Evolutionary conservation across 2,888 invertebrate species (phyloP).

Genomic region (Eupithecia abbreviata): DNA sequence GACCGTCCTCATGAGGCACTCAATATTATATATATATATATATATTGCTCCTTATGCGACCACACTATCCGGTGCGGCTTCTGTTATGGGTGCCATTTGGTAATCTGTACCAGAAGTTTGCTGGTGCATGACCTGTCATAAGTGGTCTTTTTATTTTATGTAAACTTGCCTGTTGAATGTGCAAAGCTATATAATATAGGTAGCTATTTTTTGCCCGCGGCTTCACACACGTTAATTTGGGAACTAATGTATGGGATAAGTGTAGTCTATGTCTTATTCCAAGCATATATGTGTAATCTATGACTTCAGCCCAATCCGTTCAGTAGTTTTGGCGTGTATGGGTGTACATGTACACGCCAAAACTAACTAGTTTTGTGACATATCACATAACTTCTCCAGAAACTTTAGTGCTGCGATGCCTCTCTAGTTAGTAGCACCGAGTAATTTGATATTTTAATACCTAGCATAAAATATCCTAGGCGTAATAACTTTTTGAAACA

Average conservation of each 20-base stretch:
- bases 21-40: too few species aligned
- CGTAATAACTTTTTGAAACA: background rate
- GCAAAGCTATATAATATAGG: background rate
- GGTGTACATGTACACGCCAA: too few species aligned
- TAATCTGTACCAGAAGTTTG: background rate
- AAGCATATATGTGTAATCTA: too few species aligned
- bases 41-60: constrained; percentile 20
- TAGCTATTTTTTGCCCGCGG: background rate
- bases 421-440: background rate
- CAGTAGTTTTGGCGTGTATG: too few species aligned
- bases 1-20: constrained; percentile 11
- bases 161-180: background rate
- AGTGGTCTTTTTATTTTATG: background rate
- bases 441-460: background rate
- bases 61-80: constrained; percentile 27
- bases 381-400: background rate
- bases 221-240: background rate
- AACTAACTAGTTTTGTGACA: too few species aligned
- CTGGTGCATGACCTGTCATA: background rate
- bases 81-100: constrained; percentile 19
- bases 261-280: too few species aligned
- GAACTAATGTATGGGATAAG: too few species aligned
- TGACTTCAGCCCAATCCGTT: background rate
- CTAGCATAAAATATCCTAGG: background rate
- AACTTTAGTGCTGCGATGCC: background rate